A percentile compares a stretch with the other conserved stretches of the same genome.
Evolutionary conservation across 2,113 vertebrate genomes (phyloP).

Genomic region (Dendropsophus ebraccatus): DNA sequence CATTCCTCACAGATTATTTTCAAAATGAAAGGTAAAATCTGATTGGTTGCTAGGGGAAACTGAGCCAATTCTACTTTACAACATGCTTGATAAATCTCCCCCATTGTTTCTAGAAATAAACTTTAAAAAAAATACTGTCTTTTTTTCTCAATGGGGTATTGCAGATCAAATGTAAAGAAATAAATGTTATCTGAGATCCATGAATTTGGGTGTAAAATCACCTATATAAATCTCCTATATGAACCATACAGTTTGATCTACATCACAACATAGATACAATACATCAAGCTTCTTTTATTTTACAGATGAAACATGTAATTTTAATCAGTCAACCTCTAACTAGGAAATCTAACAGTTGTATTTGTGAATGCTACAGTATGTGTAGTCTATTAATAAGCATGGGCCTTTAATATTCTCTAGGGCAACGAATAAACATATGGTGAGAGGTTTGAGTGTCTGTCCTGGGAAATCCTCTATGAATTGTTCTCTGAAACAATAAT

Average conservation of each 20-base stretch:
- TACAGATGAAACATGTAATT: background rate
- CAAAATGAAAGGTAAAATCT: no score
- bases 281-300: background rate
- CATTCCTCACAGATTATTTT: no score
- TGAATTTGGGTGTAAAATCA: no score
- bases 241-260: background rate
- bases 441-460: constrained; percentile 28
- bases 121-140: no score
- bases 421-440: constrained; percentile 47
- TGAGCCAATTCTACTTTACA: no score
- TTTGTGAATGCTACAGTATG: background rate
- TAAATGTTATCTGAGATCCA: no score
- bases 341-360: background rate
- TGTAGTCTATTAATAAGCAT: background rate
- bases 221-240: background rate
- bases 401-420: background rate
- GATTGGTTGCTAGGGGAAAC: no score
- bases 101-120: no score
- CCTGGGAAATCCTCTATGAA: constrained; percentile 29
- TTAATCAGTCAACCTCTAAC: background rate
- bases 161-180: no score
- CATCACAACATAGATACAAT: background rate
- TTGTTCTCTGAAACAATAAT: constrained; percentile 21
- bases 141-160: no score
- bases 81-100: no score